Base-by-base conservation (phyloP, 2,113 vertebrate genomes). In the Euleptes europaea region DNA sequence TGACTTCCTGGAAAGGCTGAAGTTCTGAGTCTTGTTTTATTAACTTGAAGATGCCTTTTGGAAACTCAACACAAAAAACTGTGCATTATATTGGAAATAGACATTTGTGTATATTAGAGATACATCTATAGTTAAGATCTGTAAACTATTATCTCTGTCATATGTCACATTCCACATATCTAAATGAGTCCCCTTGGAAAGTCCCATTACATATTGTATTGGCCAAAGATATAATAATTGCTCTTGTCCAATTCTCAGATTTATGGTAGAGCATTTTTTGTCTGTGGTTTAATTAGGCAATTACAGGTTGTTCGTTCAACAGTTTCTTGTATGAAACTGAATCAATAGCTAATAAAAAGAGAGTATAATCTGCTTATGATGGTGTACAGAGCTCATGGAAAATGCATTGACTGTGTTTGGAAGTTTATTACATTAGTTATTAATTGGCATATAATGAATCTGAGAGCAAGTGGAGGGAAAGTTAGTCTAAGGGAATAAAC, bases 371-470 rank as follows among this genome's bases (percentile, higher is more conserved):
- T 77, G 12, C 63, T 82, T 75, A 76, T 76, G 4, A 73, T 72
- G 63, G 69, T 7, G 81, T 78, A 75, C 10, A 74, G 42, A 5
- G 28, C 65, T 15, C 42, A 1, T 67, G 69, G 12, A 88, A 85
- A 85, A 42, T 10, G 77, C 9, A 51, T 35, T 63, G 67, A 84
- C 54, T 57, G 38, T 73, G 82, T 83, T 84, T 86, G 14, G 10
- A 77, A 21, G 57, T 23, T 75, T 91, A 80, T 75, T 71, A 66
- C 65, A 47, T 69, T 82, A 70, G 66, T 85, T 38, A 38, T 83
- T 65, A 85, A 57, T 76, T 88, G 80, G 31, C 7, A 44, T 47
- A 72, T 84, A 82, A 76, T 70, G 79, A 69, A 79, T 80, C 77
- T 76, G 67, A 5, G 74, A 82, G 5, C 33, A 49, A 81, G 75